Conservation (phyloP, 2,113 vertebrate species). For the Aegithalos caudatus region DNA sequence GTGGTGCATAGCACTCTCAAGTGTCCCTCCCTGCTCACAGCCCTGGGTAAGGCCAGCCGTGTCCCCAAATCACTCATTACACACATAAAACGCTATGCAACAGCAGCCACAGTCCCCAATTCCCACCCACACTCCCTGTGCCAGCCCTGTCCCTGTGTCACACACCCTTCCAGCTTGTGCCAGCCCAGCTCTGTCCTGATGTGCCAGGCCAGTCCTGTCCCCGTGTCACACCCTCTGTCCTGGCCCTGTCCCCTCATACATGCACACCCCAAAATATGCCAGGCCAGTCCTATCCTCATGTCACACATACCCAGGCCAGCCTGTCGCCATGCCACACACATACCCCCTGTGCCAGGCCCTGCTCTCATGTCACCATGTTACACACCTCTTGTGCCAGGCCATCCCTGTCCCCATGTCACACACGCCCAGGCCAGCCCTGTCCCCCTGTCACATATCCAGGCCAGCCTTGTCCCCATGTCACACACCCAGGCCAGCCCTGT, state of each 20-base stretch:
- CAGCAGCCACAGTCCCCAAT: rapidly evolving
- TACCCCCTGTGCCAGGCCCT: neutral
- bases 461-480: too few species aligned
- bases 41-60: too few species aligned
- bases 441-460: too few species aligned
- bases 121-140: neutral
- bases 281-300: neutral
- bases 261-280: neutral
- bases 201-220: neutral
- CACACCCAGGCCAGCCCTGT: neutral
- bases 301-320: neutral
- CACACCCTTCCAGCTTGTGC: neutral
- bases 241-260: rapidly evolving
- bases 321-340: neutral
- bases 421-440: too few species aligned
- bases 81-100: rapidly evolving
- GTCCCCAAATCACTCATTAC: rapidly evolving
- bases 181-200: neutral
- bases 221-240: neutral
- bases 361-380: neutral
- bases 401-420: neutral
- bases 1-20: rapidly evolving
- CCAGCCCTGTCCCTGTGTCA: neutral
- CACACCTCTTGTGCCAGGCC: neutral
- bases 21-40: rapidly evolving